Conservation (phyloP, 2,113 vertebrate species). For the Platanista minor region DNA sequence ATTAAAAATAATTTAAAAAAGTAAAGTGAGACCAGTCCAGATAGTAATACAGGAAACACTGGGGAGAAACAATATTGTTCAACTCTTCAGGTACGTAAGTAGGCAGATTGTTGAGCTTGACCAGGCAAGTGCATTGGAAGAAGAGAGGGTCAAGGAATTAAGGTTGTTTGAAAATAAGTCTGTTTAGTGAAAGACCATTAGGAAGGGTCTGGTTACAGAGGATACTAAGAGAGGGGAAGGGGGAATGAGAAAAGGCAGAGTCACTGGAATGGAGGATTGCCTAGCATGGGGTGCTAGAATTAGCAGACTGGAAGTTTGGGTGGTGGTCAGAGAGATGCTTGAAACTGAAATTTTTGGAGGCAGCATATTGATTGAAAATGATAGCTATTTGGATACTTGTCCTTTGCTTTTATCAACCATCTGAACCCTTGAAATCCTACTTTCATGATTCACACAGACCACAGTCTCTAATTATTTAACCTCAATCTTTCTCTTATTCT, state of each 20-base stretch:
- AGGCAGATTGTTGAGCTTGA: neutral
- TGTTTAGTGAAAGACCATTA: neutral
- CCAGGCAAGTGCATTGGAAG: neutral
- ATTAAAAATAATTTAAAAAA: neutral
- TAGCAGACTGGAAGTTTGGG: neutral
- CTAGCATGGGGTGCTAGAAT: neutral
- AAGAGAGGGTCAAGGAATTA: neutral
- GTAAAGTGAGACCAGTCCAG: neutral
- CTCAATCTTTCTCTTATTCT: constrained; percentile 17
- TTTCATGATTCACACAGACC: constrained; percentile 16
- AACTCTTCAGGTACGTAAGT: neutral
- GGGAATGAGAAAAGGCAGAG: neutral
- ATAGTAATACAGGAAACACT: neutral
- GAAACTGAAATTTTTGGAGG: neutral
- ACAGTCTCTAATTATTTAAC: constrained; percentile 38
- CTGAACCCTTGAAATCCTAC: constrained; percentile 31
- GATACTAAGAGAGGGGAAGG: neutral
- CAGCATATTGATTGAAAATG: neutral
- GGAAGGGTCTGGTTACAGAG: neutral
- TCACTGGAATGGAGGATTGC: neutral
- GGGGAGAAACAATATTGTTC: neutral
- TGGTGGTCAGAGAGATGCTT: neutral
- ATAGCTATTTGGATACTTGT: neutral
- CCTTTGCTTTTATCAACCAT: neutral
- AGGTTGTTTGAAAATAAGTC: neutral